phyloP scores from a whole-genome alignment of 2,113 vertebrate species.

The Rattus norvegicus region DNA sequence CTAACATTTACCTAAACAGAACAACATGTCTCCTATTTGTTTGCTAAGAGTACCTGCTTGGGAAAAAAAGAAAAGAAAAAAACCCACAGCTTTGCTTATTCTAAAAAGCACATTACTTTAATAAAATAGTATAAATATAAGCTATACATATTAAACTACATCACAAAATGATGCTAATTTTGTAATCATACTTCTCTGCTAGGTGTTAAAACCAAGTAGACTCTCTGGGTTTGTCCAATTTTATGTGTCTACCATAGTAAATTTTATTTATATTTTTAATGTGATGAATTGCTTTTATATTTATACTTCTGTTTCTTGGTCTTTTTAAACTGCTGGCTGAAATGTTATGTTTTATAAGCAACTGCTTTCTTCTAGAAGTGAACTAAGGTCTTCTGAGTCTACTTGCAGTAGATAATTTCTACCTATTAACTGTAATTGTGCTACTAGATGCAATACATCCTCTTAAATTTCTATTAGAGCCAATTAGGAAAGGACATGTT shows the following conservation, averaged over 20 bases:
- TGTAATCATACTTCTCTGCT: conserved; percentile 37
- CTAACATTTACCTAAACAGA: conserved; percentile 82
- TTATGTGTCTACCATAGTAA: conserved; percentile 54
- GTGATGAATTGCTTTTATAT: conserved; percentile 54
- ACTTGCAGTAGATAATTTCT: background rate
- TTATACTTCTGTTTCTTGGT: conserved; percentile 40
- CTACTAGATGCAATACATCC: background rate
- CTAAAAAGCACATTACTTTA: conserved; percentile 48
- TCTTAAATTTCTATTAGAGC: background rate
- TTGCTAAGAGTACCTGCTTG: conserved; percentile 75
- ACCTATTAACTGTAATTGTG: conserved; percentile 4
- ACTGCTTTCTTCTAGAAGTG: conserved; percentile 27
- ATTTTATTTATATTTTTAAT: conserved; percentile 63
- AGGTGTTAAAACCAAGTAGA: background rate
- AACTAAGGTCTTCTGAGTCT: background rate
- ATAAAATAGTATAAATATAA: conserved; percentile 52
- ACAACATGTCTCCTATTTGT: conserved; percentile 79
- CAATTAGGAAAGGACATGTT: conserved; percentile 20
- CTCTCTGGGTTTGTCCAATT: conserved; percentile 3
- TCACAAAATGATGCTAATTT: conserved; percentile 35
- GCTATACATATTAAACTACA: background rate
- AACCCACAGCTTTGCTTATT: conserved; percentile 37
- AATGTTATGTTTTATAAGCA: conserved; percentile 56
- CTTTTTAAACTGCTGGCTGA: conserved; percentile 47
- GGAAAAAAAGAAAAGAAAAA: conserved; percentile 55